Evolutionary conservation across 2,888 invertebrate species (phyloP), one percentile per base, ranked within the genome.

Genomic region (Pollenia angustigena): DNA sequence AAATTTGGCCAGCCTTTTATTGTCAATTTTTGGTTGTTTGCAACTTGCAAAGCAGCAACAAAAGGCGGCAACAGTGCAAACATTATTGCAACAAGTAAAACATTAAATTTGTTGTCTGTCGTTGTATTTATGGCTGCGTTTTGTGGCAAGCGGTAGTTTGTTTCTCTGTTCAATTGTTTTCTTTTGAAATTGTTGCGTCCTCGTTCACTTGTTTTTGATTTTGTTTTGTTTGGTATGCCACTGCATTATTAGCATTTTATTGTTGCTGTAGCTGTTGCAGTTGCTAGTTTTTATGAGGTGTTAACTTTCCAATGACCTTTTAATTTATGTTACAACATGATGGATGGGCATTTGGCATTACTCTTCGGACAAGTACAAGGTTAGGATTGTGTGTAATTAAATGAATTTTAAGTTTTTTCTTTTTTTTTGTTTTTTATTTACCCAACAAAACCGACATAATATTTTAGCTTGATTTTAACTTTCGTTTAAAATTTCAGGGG

Each of bases 231-330:
- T 60, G 58, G 42, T 58, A 2, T 69, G 58, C 16, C 40, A 32
- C 50, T 64, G 12, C 62, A 80, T 80, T 71, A 71, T 62, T 71
- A 71, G 62, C 52, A 71, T 71, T 60, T 79, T 60, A 80, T 60
- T 71, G n/a, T 18, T 60, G 18, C 56, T 69, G 48, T 81, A 50
- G 64, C 14, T 40, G 40, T 23, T 80, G 40, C 16, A 48, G 60
- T 52, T 69, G 52, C 10, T 75, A 18, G 23, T 88, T 91, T 89
- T 82, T 56, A 89, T 42, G 56, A 85, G 81, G 85, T 85, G 85
- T 85, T 85, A 81, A 85, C 85, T 85, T 85, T 85, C 81, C 78
- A 78, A 66, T 85, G 85, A 81, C 78, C 85, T 81, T 78, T 85
- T 60, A 54, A 66, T 81, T 81, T 82, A 76, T 62, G 54, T 7